Conservation (phyloP, 2,797 vertebrate genomes). For the Epinephelus malabaricus region DNA sequence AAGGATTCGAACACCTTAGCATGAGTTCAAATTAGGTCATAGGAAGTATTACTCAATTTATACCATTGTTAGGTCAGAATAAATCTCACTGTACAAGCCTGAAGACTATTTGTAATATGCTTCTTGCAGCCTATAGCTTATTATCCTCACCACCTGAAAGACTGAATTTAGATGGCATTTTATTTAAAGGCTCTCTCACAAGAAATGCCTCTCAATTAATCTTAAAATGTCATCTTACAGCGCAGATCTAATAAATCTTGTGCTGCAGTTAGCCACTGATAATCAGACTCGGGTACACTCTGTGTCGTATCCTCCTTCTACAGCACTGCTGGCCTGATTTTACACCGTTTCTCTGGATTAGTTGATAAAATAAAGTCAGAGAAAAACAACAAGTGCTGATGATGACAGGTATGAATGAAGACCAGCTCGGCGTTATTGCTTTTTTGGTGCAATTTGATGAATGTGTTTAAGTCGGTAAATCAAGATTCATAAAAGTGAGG, state of each 20-base stretch:
- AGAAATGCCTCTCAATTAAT: slow-evolving; percentile 64
- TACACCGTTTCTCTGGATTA: slow-evolving; percentile 11
- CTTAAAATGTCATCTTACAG: slow-evolving; percentile 35
- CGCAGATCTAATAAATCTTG: slow-evolving; percentile 59
- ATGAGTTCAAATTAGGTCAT: slow-evolving; percentile 13
- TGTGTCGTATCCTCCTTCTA: slow-evolving; percentile 25
- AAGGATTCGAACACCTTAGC: not conserved
- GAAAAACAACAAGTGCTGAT: not conserved
- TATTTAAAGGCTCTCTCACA: slow-evolving; percentile 54
- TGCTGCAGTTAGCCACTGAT: slow-evolving; percentile 49
- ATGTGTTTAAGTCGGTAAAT: slow-evolving; percentile 38
- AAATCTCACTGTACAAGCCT: slow-evolving; percentile 7
- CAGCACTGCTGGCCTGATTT: slow-evolving; percentile 17
- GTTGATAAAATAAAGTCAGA: slow-evolving; percentile 6
- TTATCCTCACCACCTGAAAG: slow-evolving; percentile 41
- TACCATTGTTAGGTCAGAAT: not conserved
- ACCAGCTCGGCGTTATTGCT: slow-evolving; percentile 14
- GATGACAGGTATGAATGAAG: slow-evolving; percentile 42
- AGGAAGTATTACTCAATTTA: not conserved
- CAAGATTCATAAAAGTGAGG: slow-evolving; percentile 22
- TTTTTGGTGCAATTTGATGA: slow-evolving; percentile 38
- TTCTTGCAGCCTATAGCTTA: slow-evolving; percentile 5
- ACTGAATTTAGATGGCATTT: slow-evolving; percentile 46
- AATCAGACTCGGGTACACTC: slow-evolving; percentile 46
- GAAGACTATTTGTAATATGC: not conserved